These are phyloP conservation scores for Strigops habroptila DNA, from an alignment of 2,113 vertebrate genomes.

Conservation along the genomic window DNA sequence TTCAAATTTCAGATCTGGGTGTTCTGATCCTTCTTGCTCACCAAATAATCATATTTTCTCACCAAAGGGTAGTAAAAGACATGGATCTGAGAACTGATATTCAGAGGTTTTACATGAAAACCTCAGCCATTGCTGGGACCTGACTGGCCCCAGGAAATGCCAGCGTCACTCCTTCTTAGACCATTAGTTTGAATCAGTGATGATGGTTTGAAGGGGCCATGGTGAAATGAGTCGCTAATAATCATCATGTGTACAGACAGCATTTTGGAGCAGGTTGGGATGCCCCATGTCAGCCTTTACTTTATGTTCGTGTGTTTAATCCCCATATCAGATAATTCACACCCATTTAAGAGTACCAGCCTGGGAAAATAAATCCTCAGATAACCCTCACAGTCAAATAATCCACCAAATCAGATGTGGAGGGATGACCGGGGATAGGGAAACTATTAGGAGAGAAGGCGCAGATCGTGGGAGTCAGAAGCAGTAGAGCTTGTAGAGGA, in stretches of 20 bases:
- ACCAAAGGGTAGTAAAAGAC: not conserved
- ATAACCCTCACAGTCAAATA: slow-evolving; percentile 13
- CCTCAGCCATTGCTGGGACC: not conserved
- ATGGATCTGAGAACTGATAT: not conserved
- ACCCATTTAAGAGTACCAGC: slow-evolving; percentile 39
- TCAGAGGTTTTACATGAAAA: not conserved
- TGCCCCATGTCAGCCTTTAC: not conserved
- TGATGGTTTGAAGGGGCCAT: not conserved
- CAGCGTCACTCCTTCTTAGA: not conserved
- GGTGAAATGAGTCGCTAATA: slow-evolving; percentile 29
- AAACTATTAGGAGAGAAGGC: not conserved
- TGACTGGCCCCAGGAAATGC: not conserved
- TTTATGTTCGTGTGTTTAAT: slow-evolving; percentile 32
- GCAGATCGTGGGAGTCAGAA: not conserved
- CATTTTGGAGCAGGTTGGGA: not conserved
- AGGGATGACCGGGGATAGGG: not conserved
- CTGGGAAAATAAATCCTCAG: slow-evolving; percentile 54
- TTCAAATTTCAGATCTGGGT: not conserved
- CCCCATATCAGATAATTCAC: slow-evolving; percentile 56
- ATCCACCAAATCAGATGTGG: slow-evolving; percentile 31
- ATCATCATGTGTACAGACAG: not conserved
- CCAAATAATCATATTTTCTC: not conserved
- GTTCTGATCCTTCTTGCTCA: not conserved
- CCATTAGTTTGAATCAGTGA: not conserved
- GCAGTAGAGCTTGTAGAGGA: not conserved